Evolutionary conservation across 2,113 vertebrate genomes (phyloP), one percentile per base, ranked within the genome.

Genomic region (Pterocles burchelli): DNA sequence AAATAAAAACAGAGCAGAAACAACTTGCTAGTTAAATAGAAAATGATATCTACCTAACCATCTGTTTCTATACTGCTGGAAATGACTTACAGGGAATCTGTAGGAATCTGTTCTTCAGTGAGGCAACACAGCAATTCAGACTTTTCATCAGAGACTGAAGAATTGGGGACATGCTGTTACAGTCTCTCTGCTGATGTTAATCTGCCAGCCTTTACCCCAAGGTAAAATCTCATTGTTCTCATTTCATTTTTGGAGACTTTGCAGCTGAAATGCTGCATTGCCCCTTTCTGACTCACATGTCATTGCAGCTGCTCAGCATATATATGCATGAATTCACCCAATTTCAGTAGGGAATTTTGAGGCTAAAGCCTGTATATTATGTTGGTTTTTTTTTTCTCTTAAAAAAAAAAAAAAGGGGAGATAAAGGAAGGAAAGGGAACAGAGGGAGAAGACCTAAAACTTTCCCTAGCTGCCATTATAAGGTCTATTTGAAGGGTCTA

Each of bases 311-410:
- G 77, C 71, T 94, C 68, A 70, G 66, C 36, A 62, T 46, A 76
- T 89, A 82, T 79, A 92, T 83, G 78, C 86, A 91, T 72, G 67
- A 94, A 92, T 81, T 95, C 51, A 70, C 28, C 80, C 59, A 34
- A 36, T 75, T 92, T 80, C 84, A 77, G 72, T 13, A 36, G 33
- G 43, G 74, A 83, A 59, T 85, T 94, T 94, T 94, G 78, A 80
- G 48, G n/a, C 26, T 63, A 74, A 88, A 41, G 18, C 10, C 34
- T 83, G 31, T 19, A 52, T 76, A 31, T 72, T 87, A 38, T 2
- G 43, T 45, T 45, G 43, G 43, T 15, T 46, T 46, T 46, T 10
- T 46, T 46, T 46, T 46, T 46, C 13, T 48, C 78, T 13, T 31
- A 20, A 48, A 57, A 7, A 43, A 28, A 51, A 36, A 33, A 72